Conservation (phyloP, 2,113 vertebrate species). For the Psammodynastes pulverulentus region DNA sequence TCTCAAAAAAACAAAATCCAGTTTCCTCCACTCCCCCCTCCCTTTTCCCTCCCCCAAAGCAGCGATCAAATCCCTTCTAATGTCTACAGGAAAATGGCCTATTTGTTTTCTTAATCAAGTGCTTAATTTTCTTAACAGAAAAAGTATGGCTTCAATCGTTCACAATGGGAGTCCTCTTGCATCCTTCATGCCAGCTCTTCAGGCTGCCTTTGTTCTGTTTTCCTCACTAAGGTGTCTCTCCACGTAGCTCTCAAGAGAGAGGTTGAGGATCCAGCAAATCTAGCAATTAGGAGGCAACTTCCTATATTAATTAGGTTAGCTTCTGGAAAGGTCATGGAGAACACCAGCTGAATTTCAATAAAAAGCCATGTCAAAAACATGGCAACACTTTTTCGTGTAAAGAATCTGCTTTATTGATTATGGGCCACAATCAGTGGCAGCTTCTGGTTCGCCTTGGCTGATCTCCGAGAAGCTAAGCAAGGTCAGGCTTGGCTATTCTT, state of each 20-base stretch:
- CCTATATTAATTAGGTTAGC: constrained; percentile 62
- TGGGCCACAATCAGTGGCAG: background rate
- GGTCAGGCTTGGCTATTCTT: background rate
- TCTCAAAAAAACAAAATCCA: background rate
- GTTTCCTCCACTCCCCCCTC: background rate
- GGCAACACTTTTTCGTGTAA: constrained; percentile 2
- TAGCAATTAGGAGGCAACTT: constrained; percentile 59
- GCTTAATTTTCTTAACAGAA: constrained; percentile 8
- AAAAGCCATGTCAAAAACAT: constrained; percentile 17
- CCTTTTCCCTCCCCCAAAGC: background rate
- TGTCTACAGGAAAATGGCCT: background rate
- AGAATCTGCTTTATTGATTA: background rate
- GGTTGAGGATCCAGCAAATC: constrained; percentile 36
- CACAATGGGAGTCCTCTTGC: constrained; percentile 17
- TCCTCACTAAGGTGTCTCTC: constrained; percentile 46
- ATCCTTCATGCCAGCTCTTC: constrained; percentile 35
- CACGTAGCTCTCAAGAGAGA: constrained; percentile 18
- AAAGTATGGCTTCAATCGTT: constrained; percentile 22
- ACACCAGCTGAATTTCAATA: constrained; percentile 31
- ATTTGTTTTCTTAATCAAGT: background rate
- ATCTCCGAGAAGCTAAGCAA: background rate
- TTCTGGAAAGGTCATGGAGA: constrained; percentile 62
- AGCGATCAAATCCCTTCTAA: background rate
- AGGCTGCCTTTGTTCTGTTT: constrained; percentile 11
- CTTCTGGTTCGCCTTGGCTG: background rate